Conservation (phyloP, 2,888 invertebrate genomes). For the Phania funesta region DNA sequence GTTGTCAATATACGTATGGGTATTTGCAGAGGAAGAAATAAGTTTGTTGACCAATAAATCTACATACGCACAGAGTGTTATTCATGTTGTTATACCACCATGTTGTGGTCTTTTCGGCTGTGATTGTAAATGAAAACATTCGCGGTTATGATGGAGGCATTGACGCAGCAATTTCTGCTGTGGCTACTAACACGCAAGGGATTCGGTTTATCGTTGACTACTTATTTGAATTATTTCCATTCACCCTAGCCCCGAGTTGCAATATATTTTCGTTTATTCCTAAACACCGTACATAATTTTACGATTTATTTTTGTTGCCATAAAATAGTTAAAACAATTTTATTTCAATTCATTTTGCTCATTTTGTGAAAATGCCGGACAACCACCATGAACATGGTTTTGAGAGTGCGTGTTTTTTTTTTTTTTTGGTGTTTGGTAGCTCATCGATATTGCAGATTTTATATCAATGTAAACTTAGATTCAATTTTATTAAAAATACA, state of each 20-base stretch:
- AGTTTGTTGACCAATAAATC: background rate
- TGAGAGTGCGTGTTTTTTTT: no score
- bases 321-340: constrained; percentile 3
- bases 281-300: background rate
- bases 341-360: background rate
- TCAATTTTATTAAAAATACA: no score
- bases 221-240: constrained; percentile 15
- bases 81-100: constrained; percentile 41
- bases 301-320: constrained; percentile 33
- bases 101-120: constrained; percentile 55
- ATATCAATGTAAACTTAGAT: no score
- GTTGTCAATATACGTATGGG: constrained; percentile 26
- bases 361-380: background rate
- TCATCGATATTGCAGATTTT: no score
- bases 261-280: constrained; percentile 13
- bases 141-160: constrained; percentile 46
- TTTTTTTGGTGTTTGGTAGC: no score
- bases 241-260: background rate
- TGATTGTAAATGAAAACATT: constrained; percentile 68
- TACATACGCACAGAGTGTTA: background rate
- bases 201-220: constrained; percentile 39
- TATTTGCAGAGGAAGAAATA: background rate
- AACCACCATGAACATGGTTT: background rate
- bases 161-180: constrained; percentile 62
- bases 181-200: constrained; percentile 49